These are phyloP conservation scores for Actias luna DNA, from an alignment of 2,888 invertebrate genomes.

Conservation along the genomic window DNA sequence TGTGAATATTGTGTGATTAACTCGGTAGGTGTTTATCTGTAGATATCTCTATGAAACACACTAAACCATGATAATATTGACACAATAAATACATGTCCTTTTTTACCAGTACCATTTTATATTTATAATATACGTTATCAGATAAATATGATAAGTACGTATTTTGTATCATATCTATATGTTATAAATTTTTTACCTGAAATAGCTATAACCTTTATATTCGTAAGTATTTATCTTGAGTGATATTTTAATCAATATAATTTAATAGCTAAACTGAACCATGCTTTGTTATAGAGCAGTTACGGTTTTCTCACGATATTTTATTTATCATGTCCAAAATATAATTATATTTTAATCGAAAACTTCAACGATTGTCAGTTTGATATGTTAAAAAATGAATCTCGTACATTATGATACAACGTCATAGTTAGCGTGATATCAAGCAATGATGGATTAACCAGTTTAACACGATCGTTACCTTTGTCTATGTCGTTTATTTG, in stretches of 20 bases:
- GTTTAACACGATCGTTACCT: conserved; percentile 55
- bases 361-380: neutral
- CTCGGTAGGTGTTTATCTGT: conserved; percentile 18
- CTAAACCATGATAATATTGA: conserved; percentile 23
- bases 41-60: conserved; percentile 26
- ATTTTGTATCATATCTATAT: neutral
- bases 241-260: neutral
- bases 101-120: conserved; percentile 21
- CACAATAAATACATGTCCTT: conserved; percentile 14
- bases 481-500: conserved; percentile 55
- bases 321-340: neutral
- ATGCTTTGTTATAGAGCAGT: neutral
- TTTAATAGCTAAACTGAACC: neutral
- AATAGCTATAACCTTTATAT: neutral
- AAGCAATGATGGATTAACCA: neutral
- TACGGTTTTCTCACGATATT: neutral
- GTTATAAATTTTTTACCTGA: conserved; percentile 1
- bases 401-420: conserved; percentile 23
- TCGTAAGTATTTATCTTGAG: neutral
- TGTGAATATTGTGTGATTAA: neutral
- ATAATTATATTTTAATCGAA: neutral
- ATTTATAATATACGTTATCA: conserved; percentile 17
- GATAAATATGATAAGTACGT: conserved; percentile 7
- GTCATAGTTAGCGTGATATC: conserved; percentile 27
- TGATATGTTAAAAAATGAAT: conserved; percentile 14